Evolutionary conservation across 2,113 vertebrate species (phyloP).

Genomic region (Emydocephalus ijimae): DNA sequence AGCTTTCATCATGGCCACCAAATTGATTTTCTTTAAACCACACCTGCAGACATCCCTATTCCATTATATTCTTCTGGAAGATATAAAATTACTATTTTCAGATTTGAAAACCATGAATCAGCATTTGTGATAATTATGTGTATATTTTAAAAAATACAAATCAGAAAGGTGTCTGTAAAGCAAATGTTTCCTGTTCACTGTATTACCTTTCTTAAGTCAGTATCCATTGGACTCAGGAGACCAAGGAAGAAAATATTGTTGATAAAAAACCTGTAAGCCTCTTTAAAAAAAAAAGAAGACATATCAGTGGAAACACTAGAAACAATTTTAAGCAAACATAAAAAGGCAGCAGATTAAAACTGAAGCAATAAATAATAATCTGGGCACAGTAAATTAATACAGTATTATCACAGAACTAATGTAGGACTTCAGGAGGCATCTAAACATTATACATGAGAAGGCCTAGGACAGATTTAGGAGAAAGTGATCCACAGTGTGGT

Average conservation of each 20-base stretch:
- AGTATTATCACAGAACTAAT: not conserved
- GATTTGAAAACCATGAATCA: not conserved
- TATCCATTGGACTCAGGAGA: not conserved
- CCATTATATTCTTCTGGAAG: not conserved
- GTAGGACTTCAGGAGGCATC: not conserved
- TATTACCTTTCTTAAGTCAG: not conserved
- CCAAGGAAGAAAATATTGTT: not conserved
- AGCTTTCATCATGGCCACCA: not conserved
- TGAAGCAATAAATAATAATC: not conserved
- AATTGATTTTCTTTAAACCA: not conserved
- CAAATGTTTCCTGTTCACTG: not conserved
- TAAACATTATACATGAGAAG: not conserved
- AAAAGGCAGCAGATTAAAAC: not conserved
- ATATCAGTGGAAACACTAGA: not conserved
- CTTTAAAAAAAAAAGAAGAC: not conserved
- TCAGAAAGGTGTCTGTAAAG: not conserved
- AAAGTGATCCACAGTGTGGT: not conserved
- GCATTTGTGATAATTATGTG: not conserved
- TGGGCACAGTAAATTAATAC: not conserved
- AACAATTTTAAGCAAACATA: not conserved
- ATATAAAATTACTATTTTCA: not conserved
- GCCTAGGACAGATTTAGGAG: not conserved
- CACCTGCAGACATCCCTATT: not conserved
- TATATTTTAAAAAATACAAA: not conserved
- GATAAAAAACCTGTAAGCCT: not conserved